Evolutionary conservation across 2,797 vertebrate species (phyloP), one percentile per base, ranked within the genome.

Genomic region (Cuniculus paca): DNA sequence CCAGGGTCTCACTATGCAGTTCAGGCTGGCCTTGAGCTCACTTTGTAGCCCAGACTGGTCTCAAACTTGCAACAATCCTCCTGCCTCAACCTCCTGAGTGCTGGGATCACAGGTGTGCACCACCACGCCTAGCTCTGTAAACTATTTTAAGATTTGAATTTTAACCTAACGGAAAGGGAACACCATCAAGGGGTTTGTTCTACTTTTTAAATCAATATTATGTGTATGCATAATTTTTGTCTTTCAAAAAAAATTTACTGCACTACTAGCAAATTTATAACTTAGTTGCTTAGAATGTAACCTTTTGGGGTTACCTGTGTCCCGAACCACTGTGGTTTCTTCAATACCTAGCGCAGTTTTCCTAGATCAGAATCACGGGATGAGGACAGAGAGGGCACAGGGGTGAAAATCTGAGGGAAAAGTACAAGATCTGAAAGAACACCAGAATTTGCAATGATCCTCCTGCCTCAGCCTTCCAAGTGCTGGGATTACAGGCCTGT

Each of bases 121-220:
- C 5, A 54, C 52, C 52, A 54, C 14, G 4, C 52, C 16, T 4
- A 16, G 52, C 52, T n/a, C n/a, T n/a, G n/a, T n/a, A n/a, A n/a
- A n/a, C n/a, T n/a, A n/a, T 50, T 28, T 86, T 65, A 84, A 42
- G 85, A n/a, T 72, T 20, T 70, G 70, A 86, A 61, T 82, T 94
- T 83, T 60, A 90, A 19, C 63, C 72, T 74, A 78, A 72, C 19
- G 75, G 28, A 19, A 72, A 63, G 52, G 19, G 10, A 39, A 54
- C 63, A 36, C 11, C 20, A 54, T 39, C 5, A 36, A 80, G 79
- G 54, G 36, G 19, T 79, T 65, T 52, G 52, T 77, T 78, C 39
- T 84, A 70, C 42, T 94, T 61, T 26, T 63, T 16, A 39, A 61
- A 70, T 78, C 14, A 78, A 63, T 60, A 61, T 83, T 78, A 83